phyloP scores from a whole-genome alignment of 2,113 vertebrate genomes.

The Chrysochloris asiatica region DNA sequence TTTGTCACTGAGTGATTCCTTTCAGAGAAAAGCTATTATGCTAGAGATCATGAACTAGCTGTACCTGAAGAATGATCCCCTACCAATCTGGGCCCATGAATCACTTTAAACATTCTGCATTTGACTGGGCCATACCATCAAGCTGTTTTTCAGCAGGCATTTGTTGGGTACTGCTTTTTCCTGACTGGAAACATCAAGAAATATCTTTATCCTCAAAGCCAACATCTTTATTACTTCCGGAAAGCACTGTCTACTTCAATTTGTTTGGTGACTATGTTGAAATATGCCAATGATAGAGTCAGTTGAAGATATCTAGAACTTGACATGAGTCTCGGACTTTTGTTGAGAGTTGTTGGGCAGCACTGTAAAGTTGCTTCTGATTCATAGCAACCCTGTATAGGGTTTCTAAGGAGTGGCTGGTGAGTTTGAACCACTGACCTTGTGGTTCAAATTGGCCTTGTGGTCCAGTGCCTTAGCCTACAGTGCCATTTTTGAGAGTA shows the following conservation, averaged over 20 bases:
- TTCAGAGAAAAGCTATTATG: slow-evolving; percentile 45
- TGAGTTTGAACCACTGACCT: too few relatives aligned
- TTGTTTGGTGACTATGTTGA: slow-evolving; percentile 16
- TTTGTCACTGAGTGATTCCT: not conserved
- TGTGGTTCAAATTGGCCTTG: too few relatives aligned
- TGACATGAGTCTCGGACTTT: not conserved
- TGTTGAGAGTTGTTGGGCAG: too few relatives aligned
- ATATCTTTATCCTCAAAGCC: not conserved
- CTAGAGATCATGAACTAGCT: not conserved
- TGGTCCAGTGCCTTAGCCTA: too few relatives aligned
- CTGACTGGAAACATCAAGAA: not conserved
- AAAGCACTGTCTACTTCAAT: not conserved
- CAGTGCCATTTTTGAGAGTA: too few relatives aligned
- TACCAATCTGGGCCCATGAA: not conserved
- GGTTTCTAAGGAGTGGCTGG: too few relatives aligned
- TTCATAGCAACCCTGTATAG: too few relatives aligned
- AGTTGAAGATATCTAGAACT: not conserved
- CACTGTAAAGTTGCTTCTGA: too few relatives aligned
- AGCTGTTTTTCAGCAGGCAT: not conserved
- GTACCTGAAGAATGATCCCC: not conserved
- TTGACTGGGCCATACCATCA: not conserved
- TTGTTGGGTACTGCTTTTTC: not conserved
- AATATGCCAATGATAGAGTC: not conserved
- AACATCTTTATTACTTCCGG: not conserved
- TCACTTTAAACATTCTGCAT: not conserved